phyloP scores from a whole-genome alignment of 2,888 invertebrate genomes.

The Oligia fasciuncula region DNA sequence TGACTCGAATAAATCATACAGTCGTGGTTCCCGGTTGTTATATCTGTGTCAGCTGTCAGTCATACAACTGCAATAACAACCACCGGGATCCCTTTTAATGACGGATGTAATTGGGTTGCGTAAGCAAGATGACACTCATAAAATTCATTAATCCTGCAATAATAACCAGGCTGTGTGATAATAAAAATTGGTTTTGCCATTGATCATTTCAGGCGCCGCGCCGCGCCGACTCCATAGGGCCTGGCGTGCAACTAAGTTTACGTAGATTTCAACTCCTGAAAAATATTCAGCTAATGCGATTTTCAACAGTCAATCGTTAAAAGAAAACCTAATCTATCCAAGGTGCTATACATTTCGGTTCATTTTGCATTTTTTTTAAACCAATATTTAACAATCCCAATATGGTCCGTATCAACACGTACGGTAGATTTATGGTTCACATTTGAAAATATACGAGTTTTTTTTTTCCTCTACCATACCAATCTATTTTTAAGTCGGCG shows the following conservation, averaged over 20 bases:
- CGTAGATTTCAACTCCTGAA: neutral
- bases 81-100: slow-evolving; percentile 40
- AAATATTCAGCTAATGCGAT: neutral
- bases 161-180: slow-evolving; percentile 16
- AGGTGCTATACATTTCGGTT: neutral
- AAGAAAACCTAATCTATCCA: neutral
- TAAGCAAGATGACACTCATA: slow-evolving; percentile 35
- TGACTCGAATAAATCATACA: slow-evolving; percentile 15
- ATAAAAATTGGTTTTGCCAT: slow-evolving; percentile 18
- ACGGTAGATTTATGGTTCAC: neutral
- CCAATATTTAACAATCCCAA: neutral
- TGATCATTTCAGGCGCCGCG: neutral
- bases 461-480: neutral
- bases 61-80: slow-evolving; percentile 57
- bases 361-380: neutral
- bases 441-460: neutral
- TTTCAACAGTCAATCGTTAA: neutral
- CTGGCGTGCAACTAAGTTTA: neutral
- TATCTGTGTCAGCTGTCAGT: slow-evolving; percentile 30
- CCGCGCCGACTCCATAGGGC: neutral
- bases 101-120: slow-evolving; percentile 36
- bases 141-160: slow-evolving; percentile 23
- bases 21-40: neutral
- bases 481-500: neutral
- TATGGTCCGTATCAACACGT: neutral